Conservation (phyloP, 2,797 vertebrate genomes). For the Enteromius unitaeniatus region DNA sequence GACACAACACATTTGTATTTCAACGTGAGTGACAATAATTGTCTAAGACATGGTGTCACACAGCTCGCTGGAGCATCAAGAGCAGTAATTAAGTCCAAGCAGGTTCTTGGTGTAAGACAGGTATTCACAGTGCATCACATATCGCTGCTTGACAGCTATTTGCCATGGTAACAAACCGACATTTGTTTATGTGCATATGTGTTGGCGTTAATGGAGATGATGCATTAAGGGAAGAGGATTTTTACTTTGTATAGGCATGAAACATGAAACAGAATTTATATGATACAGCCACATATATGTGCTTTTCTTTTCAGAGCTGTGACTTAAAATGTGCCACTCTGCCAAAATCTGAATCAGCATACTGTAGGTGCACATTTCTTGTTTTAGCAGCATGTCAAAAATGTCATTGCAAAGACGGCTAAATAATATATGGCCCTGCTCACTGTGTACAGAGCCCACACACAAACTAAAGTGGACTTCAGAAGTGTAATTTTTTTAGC, state of each 20-base stretch:
- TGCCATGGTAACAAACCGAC: constrained; percentile 26
- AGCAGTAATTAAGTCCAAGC: constrained; percentile 48
- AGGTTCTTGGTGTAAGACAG: constrained; percentile 3
- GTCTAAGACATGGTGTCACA: constrained; percentile 43
- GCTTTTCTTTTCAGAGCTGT: not conserved
- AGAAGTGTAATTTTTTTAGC: too few relatives aligned
- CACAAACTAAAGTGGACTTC: too few relatives aligned
- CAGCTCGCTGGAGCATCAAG: constrained; percentile 43
- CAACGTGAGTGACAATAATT: constrained; percentile 54
- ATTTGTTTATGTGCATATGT: not conserved
- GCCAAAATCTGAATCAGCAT: constrained; percentile 35
- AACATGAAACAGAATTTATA: not conserved
- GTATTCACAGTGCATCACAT: constrained; percentile 1
- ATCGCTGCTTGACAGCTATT: constrained; percentile 19
- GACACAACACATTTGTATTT: not conserved
- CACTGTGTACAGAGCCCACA: constrained; percentile 16
- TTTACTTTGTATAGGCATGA: not conserved
- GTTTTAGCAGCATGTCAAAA: constrained; percentile 47
- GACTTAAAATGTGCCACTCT: constrained; percentile 43
- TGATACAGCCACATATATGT: not conserved
- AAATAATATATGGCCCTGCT: constrained; percentile 56
- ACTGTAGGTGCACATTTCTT: constrained; percentile 23
- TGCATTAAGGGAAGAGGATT: not conserved
- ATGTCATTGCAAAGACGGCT: constrained; percentile 34
- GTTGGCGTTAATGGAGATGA: constrained; percentile 3